Evolutionary conservation across 2,113 vertebrate species (phyloP), one percentile per base, ranked within the genome.

Genomic region (Prietella phreatophila): DNA sequence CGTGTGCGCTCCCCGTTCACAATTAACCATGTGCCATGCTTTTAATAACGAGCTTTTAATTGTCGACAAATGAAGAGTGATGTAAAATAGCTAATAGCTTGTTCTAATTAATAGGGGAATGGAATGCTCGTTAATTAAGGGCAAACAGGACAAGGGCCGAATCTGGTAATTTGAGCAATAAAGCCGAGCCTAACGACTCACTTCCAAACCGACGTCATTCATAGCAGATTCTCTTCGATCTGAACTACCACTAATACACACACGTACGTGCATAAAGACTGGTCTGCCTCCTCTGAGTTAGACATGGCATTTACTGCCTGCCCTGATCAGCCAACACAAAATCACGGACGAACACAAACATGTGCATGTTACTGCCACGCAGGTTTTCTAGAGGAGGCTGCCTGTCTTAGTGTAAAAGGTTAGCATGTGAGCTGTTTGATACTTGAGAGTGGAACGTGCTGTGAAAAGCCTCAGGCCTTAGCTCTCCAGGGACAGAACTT

Each of bases 1-100:
- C 82, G 89, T 92, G n/a, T 69, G 92, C 92, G 93, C 96, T 93
- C 93, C 95, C 92, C 93, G 96, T 92, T 94, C 94, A 93, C 93
- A 96, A 96, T 96, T 97, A 96, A 96, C 93, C 92, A 92, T 94
- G 94, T 96, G 93, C 91, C 93, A 91, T 92, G 91, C 92, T 96
- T 97, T 97, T 97, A 96, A 97, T 97, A 97, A 96, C 96, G 93
- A 92, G 92, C 93, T 96, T 96, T 96, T 97, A 97, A 99, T 97
- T 97, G 97, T 95, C 93, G 89, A 93, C 94, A 95, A 95, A 95
- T 96, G 94, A 96, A 96, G 95, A 95, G 94, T 96, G 96, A 96
- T 96, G 95, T 96, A 96, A 97, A 97, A 96, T 96, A 95, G 95
- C 95, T 96, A 96, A 96, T 95, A 96, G 95, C 93, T 94, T 90